phyloP scores from a whole-genome alignment of 2,888 invertebrate genomes.

The Melinaea menophilus region DNA sequence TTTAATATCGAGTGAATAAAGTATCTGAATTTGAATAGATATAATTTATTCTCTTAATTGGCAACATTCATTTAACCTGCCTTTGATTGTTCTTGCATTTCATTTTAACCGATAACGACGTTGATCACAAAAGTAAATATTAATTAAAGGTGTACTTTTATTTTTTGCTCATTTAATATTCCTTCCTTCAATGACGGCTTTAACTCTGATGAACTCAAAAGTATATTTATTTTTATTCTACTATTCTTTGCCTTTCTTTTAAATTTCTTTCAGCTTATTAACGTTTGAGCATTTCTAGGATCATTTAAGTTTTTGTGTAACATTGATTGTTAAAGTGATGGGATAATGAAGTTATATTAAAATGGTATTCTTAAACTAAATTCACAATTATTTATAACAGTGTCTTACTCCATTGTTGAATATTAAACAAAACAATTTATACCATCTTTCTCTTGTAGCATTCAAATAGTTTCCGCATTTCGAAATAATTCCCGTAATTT shows the following conservation, averaged over 20 bases:
- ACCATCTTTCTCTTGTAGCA: background rate
- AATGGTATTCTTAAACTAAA: background rate
- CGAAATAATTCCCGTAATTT: slow-evolving; percentile 24
- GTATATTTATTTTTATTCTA: slow-evolving; percentile 2
- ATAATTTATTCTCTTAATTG: slow-evolving; percentile 20
- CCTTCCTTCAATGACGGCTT: slow-evolving; percentile 7
- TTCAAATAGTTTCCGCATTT: background rate
- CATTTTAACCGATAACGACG: slow-evolving; percentile 13
- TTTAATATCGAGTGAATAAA: background rate
- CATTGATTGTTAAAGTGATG: no score
- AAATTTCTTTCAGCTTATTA: background rate
- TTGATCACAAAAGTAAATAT: slow-evolving; percentile 10
- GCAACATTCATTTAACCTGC: slow-evolving; percentile 16
- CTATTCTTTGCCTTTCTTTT: slow-evolving; percentile 3
- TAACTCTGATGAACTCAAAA: slow-evolving; percentile 3
- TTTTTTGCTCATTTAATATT: slow-evolving; percentile 10
- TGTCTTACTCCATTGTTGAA: background rate
- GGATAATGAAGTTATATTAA: no score
- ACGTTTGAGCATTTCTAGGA: slow-evolving; percentile 2
- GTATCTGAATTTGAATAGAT: slow-evolving; percentile 10
- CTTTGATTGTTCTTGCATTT: slow-evolving; percentile 19
- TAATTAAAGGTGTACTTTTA: background rate
- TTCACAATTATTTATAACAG: background rate
- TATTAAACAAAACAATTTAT: slow-evolving; percentile 1
- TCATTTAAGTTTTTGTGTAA: background rate